phyloP scores from a whole-genome alignment of 2,888 invertebrate species.

The Epinotia bilunana region DNA sequence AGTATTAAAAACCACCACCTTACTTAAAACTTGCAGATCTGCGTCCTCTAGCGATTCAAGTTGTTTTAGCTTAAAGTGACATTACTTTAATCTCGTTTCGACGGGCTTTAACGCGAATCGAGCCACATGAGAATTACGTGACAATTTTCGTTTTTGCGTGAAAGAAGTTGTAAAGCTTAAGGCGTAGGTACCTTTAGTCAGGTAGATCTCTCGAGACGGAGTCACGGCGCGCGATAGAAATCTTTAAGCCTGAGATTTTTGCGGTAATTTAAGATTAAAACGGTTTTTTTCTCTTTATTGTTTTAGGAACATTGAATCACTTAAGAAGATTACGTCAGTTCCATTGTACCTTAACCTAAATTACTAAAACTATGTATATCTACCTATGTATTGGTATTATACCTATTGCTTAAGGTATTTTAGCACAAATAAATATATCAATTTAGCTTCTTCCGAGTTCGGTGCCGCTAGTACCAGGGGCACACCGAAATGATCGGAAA shows the following conservation, averaged over 20 bases:
- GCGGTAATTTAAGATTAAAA: neutral
- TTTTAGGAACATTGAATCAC: too few relatives aligned
- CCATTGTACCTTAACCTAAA: too few relatives aligned
- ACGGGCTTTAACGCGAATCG: constrained; percentile 44
- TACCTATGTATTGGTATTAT: too few relatives aligned
- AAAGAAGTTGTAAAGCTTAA: constrained; percentile 45
- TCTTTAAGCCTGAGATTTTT: constrained; percentile 19
- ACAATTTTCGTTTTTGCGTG: constrained; percentile 52
- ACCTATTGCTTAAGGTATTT: too few relatives aligned
- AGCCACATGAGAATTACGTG: constrained; percentile 51
- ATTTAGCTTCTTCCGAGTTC: too few relatives aligned
- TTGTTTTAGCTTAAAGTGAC: constrained; percentile 31
- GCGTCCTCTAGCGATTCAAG: constrained; percentile 21
- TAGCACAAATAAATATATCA: too few relatives aligned
- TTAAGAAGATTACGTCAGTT: too few relatives aligned
- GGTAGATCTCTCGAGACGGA: constrained; percentile 36
- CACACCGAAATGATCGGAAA: too few relatives aligned
- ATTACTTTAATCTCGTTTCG: constrained; percentile 45
- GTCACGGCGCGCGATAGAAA: constrained; percentile 27
- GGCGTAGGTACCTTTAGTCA: constrained; percentile 36
- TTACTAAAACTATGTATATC: too few relatives aligned
- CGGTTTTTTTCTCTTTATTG: too few relatives aligned
- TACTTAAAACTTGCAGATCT: neutral
- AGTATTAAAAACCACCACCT: too few relatives aligned
- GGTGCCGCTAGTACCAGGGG: too few relatives aligned